Base-by-base conservation (phyloP, 2,113 vertebrate genomes). In the Gnathonemus longibarbis region DNA sequence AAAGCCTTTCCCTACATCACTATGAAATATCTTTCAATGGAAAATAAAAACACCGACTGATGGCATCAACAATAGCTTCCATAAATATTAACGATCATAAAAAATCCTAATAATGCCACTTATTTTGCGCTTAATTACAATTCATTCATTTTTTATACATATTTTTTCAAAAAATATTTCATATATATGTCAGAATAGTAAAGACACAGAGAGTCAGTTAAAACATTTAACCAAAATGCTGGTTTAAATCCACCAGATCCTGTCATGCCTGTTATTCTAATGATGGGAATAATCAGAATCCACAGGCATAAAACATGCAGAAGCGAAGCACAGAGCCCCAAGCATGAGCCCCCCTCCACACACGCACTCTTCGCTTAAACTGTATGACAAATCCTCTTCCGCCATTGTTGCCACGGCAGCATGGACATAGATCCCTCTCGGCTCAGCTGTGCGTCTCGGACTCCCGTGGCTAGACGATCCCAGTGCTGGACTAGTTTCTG, bases 331-430 rank as follows among this genome's bases (percentile, higher is more conserved):
- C 50, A 50, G 49, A 87, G 46, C 49, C 85, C 15, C 27, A 35
- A 17, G 31, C 85, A 17, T 13, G 85, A 87, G 10, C 15, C 85
- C 48, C 85, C 84, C 6, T 21, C 19, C 35, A 8, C 48, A 31
- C 50, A 53, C 8, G 0, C 50, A 53, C n/a, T 53, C 48, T 50
- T 3, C 31, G 39, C 85, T 53, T 87, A 53, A 53, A 87, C n/a
- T 48, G 48, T 48, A 87, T 48, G 48, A 35, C 85, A 87, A 87
- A 53, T 48, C 48, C 45, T 5, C 50, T 53, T 53, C 85, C 50
- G 31, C 85, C 85, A 87, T 53, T 52, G 85, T 87, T 87, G 85
- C 85, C 85, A 87, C 49, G 50, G 85, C 85, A 87, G 85, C 85
- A 39, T 35, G 50, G 27, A 87, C 49, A 86, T 48, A 50, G 24